A percentile compares a stretch with the other conserved stretches of the same genome.
Conservation (phyloP, 2,797 vertebrate species). For the Choloepus didactylus region DNA sequence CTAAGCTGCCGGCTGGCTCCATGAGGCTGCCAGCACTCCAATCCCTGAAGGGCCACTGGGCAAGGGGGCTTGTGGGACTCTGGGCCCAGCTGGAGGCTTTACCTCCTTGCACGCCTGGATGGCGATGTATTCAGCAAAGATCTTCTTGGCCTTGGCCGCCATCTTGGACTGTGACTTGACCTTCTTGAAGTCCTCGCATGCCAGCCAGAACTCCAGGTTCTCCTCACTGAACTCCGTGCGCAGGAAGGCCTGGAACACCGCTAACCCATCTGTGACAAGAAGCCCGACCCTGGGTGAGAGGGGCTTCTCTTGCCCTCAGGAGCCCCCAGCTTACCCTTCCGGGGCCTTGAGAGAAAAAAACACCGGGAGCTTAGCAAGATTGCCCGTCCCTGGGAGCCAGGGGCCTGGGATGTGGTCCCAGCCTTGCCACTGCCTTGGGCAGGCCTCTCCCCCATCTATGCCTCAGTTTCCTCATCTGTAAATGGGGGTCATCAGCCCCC, state of each 20-base stretch:
- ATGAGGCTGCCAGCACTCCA: neutral
- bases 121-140: slow-evolving; percentile 97
- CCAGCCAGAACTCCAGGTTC: slow-evolving; percentile 99
- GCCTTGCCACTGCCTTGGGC: neutral
- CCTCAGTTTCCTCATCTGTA: slow-evolving; percentile 39
- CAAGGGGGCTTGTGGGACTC: accelerated
- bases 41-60: neutral
- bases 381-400: neutral
- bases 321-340: too few relatives aligned
- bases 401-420: neutral
- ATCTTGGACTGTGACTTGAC: slow-evolving; percentile 98
- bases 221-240: slow-evolving; percentile 99
- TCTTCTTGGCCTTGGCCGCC: slow-evolving; percentile 97
- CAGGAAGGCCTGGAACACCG: slow-evolving; percentile 97
- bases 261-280: slow-evolving; percentile 93
- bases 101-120: slow-evolving; percentile 99
- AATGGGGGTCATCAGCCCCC: neutral
- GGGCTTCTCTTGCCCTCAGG: neutral
- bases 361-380: neutral
- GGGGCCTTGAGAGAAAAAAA: neutral
- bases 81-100: slow-evolving; percentile 70
- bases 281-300: neutral
- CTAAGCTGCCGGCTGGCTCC: neutral
- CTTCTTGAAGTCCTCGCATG: slow-evolving; percentile 99
- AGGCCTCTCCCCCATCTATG: neutral